Evolutionary conservation across 2,113 vertebrate genomes (phyloP).

Genomic region (cattle (Bos taurus)): ARS-UCD2.0 NC_037347.1:53596001-53596500

Average conservation of each 20-base stretch:
- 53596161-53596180: not conserved
- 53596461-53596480: not conserved
- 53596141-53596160: not conserved
- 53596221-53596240: not conserved
- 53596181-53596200: not conserved
- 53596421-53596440: not conserved
- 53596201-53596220: not conserved
- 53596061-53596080: not conserved
- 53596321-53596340: not conserved
- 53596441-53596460: not conserved
- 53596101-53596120: not conserved
- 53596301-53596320: not conserved
- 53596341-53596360: not conserved
- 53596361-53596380: not conserved
- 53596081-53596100: not conserved
- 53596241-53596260: not conserved
- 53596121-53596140: not conserved
- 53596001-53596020: not conserved
- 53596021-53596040: not conserved
- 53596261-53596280: not conserved
- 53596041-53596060: not conserved
- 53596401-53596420: not conserved
- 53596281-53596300: not conserved
- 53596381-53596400: not conserved
- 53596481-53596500: not conserved